Evolutionary conservation across 2,888 invertebrate species (phyloP).

Genomic region (Xiphydria camelus): DNA sequence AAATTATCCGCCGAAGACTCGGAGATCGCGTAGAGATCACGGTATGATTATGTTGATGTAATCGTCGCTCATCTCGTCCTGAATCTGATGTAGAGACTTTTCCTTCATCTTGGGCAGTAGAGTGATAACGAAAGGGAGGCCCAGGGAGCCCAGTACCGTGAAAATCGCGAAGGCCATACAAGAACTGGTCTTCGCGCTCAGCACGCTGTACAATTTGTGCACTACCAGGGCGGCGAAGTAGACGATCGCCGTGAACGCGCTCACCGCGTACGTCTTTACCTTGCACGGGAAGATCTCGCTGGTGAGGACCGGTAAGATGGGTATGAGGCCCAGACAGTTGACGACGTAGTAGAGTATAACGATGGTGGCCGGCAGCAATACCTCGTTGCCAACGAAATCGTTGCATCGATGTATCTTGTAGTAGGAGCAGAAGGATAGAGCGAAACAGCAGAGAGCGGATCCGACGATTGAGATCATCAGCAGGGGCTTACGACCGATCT

Average conservation of each 20-base stretch:
- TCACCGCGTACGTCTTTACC: conserved; percentile 24
- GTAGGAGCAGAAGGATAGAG: conserved; percentile 17
- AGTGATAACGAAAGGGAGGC: conserved; percentile 21
- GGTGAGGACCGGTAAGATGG: conserved; percentile 29
- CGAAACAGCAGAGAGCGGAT: conserved; percentile 26
- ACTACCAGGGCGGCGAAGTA: conserved; percentile 25
- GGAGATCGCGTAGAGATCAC: no score
- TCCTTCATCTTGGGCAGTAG: conserved; percentile 26
- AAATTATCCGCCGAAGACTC: no score
- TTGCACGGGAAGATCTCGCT: conserved; percentile 31
- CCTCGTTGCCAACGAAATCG: background rate
- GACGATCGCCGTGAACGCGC: conserved; percentile 21
- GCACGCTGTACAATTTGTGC: conserved; percentile 16
- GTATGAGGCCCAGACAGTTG: conserved; percentile 28
- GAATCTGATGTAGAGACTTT: conserved; percentile 25
- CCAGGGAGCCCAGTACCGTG: conserved; percentile 25
- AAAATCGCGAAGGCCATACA: conserved; percentile 27
- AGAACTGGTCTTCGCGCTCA: conserved; percentile 14
- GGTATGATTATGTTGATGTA: no score
- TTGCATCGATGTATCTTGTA: background rate
- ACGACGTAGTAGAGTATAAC: conserved; percentile 27
- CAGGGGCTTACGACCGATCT: conserved; percentile 21
- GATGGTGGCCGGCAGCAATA: conserved; percentile 11
- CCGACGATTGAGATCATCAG: conserved; percentile 24
- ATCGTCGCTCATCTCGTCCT: conserved; percentile 19